These are phyloP conservation scores for Matsumurasca onukii DNA, from an alignment of 1,140 invertebrate species.

Conservation along the genomic window DNA sequence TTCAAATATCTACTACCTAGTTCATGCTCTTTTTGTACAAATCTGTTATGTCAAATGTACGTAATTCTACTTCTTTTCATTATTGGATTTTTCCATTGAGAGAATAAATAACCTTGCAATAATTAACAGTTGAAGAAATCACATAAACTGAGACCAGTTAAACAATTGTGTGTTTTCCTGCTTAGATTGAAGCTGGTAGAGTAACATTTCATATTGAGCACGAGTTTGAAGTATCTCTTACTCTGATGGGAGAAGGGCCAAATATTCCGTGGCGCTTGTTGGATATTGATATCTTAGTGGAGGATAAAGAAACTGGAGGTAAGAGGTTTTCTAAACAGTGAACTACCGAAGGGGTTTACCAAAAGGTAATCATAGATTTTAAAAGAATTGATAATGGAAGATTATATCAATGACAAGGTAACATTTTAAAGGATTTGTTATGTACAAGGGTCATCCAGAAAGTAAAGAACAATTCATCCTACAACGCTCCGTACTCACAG, in stretches of 20 bases:
- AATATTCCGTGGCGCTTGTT: conserved; percentile 92
- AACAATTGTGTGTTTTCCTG: not conserved
- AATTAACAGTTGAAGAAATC: no score
- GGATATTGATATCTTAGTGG: conserved; percentile 93
- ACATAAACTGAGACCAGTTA: no score
- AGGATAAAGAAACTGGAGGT: conserved; percentile 95
- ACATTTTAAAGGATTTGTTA: not conserved
- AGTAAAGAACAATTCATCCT: not conserved
- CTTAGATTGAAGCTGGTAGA: conserved; percentile 82
- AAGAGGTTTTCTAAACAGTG: not conserved
- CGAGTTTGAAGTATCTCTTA: conserved; percentile 94
- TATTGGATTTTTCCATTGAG: no score
- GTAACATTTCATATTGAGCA: conserved; percentile 94
- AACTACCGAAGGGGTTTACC: not conserved
- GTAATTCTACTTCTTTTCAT: no score
- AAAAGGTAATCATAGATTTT: not conserved
- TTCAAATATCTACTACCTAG: no score
- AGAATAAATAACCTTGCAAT: no score
- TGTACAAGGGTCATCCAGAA: not conserved
- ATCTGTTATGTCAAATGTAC: no score
- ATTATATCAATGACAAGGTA: not conserved
- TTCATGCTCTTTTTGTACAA: no score
- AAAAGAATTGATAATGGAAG: not conserved
- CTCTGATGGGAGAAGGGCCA: conserved; percentile 94
- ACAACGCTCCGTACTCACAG: not conserved